Evolutionary conservation across 1,140 invertebrate genomes (phyloP), one percentile per base, ranked within the genome.

Genomic region (Cotesia typhae): DNA sequence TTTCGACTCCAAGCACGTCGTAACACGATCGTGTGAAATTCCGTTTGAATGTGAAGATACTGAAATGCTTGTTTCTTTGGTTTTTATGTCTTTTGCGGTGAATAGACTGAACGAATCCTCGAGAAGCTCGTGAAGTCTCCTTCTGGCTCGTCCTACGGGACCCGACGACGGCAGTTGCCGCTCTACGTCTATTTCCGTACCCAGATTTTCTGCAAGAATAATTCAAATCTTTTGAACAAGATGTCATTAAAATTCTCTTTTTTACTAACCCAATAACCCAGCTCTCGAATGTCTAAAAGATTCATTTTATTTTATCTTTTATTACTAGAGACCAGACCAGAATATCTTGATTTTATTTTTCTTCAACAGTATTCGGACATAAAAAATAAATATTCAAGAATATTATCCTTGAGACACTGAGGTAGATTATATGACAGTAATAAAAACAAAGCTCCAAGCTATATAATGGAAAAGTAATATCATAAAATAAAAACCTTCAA

Each of bases 81-180:
- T 82, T 75, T 87, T 89, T 2, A 78, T 82, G 57, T 89, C 87
- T 75, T 87, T 85, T 65, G 85, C 89, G 47, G 88, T 89, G 76
- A 92, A 91, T 36, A 91, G 84, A 75, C 88, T 91, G 79, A 92
- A 91, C 1, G 91, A 91, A 73, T 92, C 91, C 76, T 92, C 91
- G 14, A 92, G 82, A 5, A 92, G 85, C 71, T 92, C 90, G 76
- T 92, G 90, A 72, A 92, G 91, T 66, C 91, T 82, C 78, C 88
- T 88, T 41, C 90, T 84, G 80, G 91, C 90, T 72, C 88, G 87
- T 4, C 90, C 88, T 5, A 90, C 86, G 66, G 84, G 77, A 38
- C 82, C 76, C 76, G 82, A 86, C 36, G 85, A 75, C n/a, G 60
- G 36, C 67, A 63, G 17, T 37, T 75, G 77, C 69, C 72, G 74